Evolutionary conservation across 2,797 vertebrate species (phyloP), one percentile per base, ranked within the genome.

Genomic region (Sylvia borin): DNA sequence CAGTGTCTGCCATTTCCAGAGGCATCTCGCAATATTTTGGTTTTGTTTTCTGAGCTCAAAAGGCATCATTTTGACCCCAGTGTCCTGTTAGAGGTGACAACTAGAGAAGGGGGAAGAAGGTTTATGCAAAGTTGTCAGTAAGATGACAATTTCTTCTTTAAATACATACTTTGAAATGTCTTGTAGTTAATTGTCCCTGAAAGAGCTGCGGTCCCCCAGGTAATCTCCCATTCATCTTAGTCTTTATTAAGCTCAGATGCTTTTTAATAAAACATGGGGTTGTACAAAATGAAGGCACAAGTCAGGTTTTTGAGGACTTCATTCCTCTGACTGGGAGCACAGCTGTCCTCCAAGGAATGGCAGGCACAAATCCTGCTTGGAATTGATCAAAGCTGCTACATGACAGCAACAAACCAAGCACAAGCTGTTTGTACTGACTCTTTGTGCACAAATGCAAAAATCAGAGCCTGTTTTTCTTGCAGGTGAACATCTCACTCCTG

Each of bases 251-350:
- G 82, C 53, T 67, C 61, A 68, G 65, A 93, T 91, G 90, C 62
- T 80, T 97, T 92, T 91, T 89, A 93, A 96, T 93, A 93, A 97
- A 94, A 91, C 80, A 95, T 80, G 65, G 87, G 92, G 34, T 51
- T 91, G 85, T 81, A 54, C 81, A 66, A 70, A 95, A 54, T 92
- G 80, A 86, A 92, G 92, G 73, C 88, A 76, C 62, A n/a, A 95
- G 85, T 82, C 80, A 91, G 66, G 40, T 87, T 93, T 89, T 90
- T 91, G 92, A 93, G 82, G 68, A 82, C 79, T 73, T 92, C 71
- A 34, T 87, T 82, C 85, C 72, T 86, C 71, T 94, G 84, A 16
- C 84, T 87, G 67, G 78, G 74, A 97, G n/a, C 93, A n/a, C 62
- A 60, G 85, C 71, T 76, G 48, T 77, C 92, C 91, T 93, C 82